Percentiles rank a stretch among this genome's conserved stretches.
These are phyloP conservation scores for Sceliomorpha sp. DNA, from an alignment of 2,888 invertebrate species.

Conservation along the genomic window DNA sequence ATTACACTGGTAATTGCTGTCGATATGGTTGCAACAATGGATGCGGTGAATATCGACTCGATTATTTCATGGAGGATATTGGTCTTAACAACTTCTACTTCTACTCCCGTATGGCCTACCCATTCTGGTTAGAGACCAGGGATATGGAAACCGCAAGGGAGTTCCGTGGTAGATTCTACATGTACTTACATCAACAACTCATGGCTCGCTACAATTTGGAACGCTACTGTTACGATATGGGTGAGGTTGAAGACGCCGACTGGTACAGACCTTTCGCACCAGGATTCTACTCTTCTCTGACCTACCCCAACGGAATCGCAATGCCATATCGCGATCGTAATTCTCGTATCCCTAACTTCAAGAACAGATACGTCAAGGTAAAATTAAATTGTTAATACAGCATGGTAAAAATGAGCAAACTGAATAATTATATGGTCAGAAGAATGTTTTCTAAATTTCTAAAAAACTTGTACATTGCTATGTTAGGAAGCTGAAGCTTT, in stretches of 20 bases:
- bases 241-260: conserved; percentile 83
- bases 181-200: conserved; percentile 85
- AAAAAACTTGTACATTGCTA: background rate
- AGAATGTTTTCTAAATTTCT: too few species aligned
- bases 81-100: conserved; percentile 86
- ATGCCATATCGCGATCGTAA: conserved; percentile 83
- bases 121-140: conserved; percentile 85
- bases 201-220: conserved; percentile 87
- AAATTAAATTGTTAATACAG: too few species aligned
- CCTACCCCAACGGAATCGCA: conserved; percentile 84
- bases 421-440: background rate
- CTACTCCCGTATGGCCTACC: conserved; percentile 84
- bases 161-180: conserved; percentile 85
- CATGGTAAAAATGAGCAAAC: too few species aligned
- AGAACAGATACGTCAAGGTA: conserved; percentile 69
- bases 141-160: conserved; percentile 82
- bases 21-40: conserved; percentile 78
- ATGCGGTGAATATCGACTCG: conserved; percentile 82
- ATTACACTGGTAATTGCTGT: conserved; percentile 83
- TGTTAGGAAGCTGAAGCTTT: conserved; percentile 65
- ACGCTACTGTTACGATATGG: conserved; percentile 84
- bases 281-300: conserved; percentile 84
- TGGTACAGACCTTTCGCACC: conserved; percentile 81
- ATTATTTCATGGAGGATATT: conserved; percentile 87
- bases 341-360: conserved; percentile 73